These are phyloP conservation scores for Crenichthys baileyi DNA, from an alignment of 2,797 vertebrate species.

Conservation along the genomic window DNA sequence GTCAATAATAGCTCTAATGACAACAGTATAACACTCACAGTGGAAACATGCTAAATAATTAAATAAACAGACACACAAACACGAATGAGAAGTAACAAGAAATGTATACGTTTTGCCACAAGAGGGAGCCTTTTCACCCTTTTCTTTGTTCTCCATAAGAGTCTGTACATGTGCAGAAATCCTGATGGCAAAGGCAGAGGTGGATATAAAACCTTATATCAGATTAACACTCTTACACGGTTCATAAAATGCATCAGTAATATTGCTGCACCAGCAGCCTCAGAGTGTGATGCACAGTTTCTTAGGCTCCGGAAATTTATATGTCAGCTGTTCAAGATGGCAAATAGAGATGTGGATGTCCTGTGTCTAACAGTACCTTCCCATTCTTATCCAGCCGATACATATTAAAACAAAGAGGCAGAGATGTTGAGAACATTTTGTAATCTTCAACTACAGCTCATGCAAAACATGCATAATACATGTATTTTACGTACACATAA, in stretches of 20 bases:
- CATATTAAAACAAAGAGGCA: constrained; percentile 44
- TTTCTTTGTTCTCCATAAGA: constrained; percentile 50
- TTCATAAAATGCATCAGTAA: constrained; percentile 42
- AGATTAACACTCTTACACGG: constrained; percentile 50
- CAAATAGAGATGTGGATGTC: constrained; percentile 24
- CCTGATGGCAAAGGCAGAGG: constrained; percentile 31
- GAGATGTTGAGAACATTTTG: constrained; percentile 12
- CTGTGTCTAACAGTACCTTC: constrained; percentile 30
- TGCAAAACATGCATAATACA: neutral
- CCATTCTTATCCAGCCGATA: constrained; percentile 37
- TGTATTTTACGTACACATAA: neutral
- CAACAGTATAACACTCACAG: constrained; percentile 44
- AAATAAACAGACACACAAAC: constrained; percentile 56
- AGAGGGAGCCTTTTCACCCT: constrained; percentile 56
- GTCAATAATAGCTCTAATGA: constrained; percentile 52
- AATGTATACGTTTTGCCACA: constrained; percentile 48
- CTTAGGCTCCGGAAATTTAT: constrained; percentile 65
- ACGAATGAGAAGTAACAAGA: constrained; percentile 10
- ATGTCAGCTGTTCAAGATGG: constrained; percentile 39
- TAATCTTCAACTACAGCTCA: constrained; percentile 4
- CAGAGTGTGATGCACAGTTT: constrained; percentile 36
- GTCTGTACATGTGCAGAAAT: constrained; percentile 27
- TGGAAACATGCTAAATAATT: constrained; percentile 61
- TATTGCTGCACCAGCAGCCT: constrained; percentile 44
- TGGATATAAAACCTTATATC: constrained; percentile 43